phyloP scores from a whole-genome alignment of 1,140 invertebrate species.

The Pseudachorutes palmiensis region DNA sequence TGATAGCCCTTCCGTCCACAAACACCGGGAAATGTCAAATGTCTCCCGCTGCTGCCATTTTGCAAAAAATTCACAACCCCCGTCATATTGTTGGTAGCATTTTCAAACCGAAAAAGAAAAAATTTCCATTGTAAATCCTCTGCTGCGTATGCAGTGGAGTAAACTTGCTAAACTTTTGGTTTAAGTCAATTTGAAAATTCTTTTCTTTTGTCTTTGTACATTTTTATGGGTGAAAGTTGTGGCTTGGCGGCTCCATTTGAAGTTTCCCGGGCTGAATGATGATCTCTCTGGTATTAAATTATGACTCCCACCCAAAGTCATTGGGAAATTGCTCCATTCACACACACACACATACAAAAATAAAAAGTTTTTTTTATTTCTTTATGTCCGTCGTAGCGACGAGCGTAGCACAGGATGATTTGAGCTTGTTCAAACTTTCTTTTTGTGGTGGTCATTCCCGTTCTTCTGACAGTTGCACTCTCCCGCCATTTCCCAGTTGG shows the following conservation, averaged over 20 bases:
- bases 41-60: no score
- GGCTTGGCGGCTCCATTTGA: neutral
- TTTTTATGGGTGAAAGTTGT: neutral
- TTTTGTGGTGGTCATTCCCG: conserved; percentile 22
- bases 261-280: conserved; percentile 3
- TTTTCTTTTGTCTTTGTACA: neutral
- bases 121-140: no score
- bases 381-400: neutral
- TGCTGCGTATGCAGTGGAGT: neutral
- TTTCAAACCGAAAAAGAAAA: no score
- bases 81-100: no score
- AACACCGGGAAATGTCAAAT: neutral
- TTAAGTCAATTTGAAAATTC: conserved; percentile 8
- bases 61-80: no score
- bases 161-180: neutral
- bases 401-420: no score
- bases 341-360: neutral
- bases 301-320: conserved; percentile 1
- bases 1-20: no score
- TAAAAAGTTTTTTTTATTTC: neutral
- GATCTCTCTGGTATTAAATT: conserved; percentile 5
- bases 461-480: neutral
- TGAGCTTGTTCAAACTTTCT: neutral
- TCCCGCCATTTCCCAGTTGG: conserved; percentile 18
- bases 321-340: neutral